These are phyloP conservation scores for Calcarius lapponicus DNA, from an alignment of 2,797 vertebrate genomes.

Conservation along the genomic window DNA sequence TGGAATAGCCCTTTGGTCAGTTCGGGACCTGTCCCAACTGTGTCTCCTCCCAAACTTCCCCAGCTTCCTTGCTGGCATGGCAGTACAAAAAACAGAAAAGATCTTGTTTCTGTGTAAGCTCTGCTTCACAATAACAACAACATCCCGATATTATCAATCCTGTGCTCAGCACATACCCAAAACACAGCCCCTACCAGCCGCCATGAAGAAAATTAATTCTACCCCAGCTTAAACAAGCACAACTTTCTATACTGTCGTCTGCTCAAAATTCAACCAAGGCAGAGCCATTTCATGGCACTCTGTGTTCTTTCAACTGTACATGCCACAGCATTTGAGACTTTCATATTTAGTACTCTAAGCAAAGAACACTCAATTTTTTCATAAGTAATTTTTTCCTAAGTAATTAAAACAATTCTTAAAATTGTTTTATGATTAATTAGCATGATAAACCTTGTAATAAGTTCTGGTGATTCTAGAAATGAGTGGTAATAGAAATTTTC, in stretches of 20 bases:
- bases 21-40: background rate
- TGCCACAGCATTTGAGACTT: background rate
- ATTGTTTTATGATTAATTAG: background rate
- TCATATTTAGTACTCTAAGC: background rate
- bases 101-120: background rate
- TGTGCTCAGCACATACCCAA: background rate
- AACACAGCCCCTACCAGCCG: background rate
- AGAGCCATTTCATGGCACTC: background rate
- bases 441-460: background rate
- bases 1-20: background rate
- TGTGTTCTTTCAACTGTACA: background rate
- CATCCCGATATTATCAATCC: background rate
- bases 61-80: background rate
- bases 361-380: background rate
- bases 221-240: background rate
- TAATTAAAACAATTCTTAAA: background rate
- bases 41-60: background rate
- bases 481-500: background rate
- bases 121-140: background rate
- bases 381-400: background rate
- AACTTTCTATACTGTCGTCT: background rate
- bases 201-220: background rate
- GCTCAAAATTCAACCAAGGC: background rate
- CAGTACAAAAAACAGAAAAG: background rate
- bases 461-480: background rate